Conservation (phyloP, 2,888 invertebrate species). For the Xylota sylvarum region DNA sequence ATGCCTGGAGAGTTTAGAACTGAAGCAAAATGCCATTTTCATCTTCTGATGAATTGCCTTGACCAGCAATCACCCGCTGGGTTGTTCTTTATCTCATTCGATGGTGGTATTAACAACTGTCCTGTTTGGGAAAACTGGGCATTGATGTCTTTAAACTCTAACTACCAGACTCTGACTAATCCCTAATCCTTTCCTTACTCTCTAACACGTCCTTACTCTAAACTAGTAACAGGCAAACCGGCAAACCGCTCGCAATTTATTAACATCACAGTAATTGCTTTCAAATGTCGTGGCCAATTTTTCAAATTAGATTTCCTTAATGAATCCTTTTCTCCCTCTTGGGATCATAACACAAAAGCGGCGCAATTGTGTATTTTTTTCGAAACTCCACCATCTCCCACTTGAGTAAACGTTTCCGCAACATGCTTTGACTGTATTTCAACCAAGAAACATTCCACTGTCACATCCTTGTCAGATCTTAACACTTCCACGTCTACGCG, state of each 20-base stretch:
- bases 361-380: not conserved
- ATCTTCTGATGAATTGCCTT: too few species aligned
- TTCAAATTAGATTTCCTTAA: not conserved
- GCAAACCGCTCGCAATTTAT: not conserved
- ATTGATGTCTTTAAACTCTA: too few species aligned
- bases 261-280: conserved; percentile 1
- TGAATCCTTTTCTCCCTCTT: not conserved
- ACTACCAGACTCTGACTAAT: too few species aligned
- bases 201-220: too few species aligned
- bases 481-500: conserved; percentile 56
- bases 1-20: too few species aligned
- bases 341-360: not conserved
- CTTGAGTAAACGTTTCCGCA: conserved; percentile 1
- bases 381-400: not conserved
- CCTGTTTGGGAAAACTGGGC: too few species aligned
- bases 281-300: not conserved
- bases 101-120: too few species aligned
- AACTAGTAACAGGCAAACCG: not conserved
- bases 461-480: conserved; percentile 62
- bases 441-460: conserved; percentile 32
- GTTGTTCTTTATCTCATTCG: too few species aligned
- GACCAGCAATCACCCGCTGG: too few species aligned
- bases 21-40: too few species aligned
- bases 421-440: conserved; percentile 7
- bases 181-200: too few species aligned